Evolutionary conservation across 2,113 vertebrate genomes (phyloP), one percentile per base, ranked within the genome.

Genomic region (Zosterops pallidus): DNA sequence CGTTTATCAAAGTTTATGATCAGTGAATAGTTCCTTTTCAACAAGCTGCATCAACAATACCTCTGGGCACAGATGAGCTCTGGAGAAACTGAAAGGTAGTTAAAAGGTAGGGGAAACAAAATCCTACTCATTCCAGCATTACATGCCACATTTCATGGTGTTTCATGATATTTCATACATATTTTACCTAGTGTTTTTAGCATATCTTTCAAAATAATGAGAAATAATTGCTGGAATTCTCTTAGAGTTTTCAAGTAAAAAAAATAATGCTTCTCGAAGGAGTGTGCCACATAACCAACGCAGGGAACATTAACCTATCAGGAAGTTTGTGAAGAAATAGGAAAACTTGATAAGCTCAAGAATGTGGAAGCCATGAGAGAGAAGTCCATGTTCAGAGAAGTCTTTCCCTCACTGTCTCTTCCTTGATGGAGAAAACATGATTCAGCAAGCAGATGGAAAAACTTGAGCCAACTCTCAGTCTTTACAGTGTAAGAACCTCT

Each of bases 351-450:
- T 68, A 28, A 49, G 13, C 44, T 74, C 8, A 7, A 57, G 35
- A 50, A 0, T 68, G 42, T 44, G 28, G 41, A 60, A 55, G 50
- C 53, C 39, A 26, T 21, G 42, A 85, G 26, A 83, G 69, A 60
- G 71, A 75, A 94, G 44, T 13, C 41, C 13, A 3, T 49, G 26
- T 33, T 77, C 71, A 81, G 65, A 88, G 52, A 59, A 53, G 21
- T 23, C 63, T 72, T 83, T 60, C 23, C 29, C 9, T 77, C 41
- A 26, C 20, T 33, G 16, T 85, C 90, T 94, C 18, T 68, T 94
- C 78, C 87, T 96, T 96, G 86, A n/a, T 93, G 92, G 80, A 83
- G 53, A 96, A 62, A 90, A 95, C 76, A 69, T 82, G 81, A 97
- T 50, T 96, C 93, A 97, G 92, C 75, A 96, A 74, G 74, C 64